Conservation (phyloP, 2,113 vertebrate genomes). For the Trematocara unimaculatum region DNA sequence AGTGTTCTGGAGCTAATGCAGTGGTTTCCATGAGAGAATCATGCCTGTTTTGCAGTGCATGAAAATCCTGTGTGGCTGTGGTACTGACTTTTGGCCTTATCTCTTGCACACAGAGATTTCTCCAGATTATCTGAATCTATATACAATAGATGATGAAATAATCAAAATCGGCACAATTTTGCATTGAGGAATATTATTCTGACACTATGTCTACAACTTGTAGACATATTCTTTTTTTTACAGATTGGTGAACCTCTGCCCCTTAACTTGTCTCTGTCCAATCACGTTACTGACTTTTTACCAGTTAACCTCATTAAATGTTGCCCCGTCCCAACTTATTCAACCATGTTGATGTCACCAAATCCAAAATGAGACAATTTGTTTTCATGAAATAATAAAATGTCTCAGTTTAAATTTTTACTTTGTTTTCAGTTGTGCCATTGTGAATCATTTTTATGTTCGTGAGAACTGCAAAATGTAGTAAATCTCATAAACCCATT, state of each 20-base stretch:
- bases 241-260: not conserved
- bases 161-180: too few relatives aligned
- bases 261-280: not conserved
- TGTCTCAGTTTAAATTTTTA: not conserved
- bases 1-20: too few relatives aligned
- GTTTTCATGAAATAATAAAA: not conserved
- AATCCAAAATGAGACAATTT: not conserved
- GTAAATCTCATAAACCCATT: fast-evolving
- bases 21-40: too few relatives aligned
- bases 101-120: too few relatives aligned
- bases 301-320: not conserved
- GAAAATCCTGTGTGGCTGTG: too few relatives aligned
- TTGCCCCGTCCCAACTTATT: fast-evolving
- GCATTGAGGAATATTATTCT: too few relatives aligned
- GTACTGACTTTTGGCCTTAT: too few relatives aligned
- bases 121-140: too few relatives aligned
- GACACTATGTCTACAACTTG: not conserved
- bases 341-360: not conserved
- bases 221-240: not conserved
- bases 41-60: too few relatives aligned
- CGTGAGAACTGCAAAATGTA: fast-evolving
- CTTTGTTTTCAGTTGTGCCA: not conserved
- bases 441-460: not conserved
- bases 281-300: not conserved
- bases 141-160: too few relatives aligned